phyloP scores from a whole-genome alignment of 2,797 vertebrate genomes.

The Sebastolobus altivelis region DNA sequence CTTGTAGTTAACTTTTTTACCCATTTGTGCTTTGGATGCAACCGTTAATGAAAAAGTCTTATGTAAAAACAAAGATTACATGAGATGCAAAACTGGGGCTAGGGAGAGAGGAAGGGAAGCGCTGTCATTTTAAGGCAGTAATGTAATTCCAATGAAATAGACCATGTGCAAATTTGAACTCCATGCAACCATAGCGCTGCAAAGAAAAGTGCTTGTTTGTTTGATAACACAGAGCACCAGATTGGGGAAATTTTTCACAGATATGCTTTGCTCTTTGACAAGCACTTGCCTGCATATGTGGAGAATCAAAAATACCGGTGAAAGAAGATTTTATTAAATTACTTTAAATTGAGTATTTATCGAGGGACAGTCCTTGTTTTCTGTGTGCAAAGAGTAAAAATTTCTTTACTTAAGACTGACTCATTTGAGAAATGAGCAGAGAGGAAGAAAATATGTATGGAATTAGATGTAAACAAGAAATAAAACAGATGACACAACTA shows the following conservation, averaged over 20 bases:
- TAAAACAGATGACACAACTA: background rate
- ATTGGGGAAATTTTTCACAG: background rate
- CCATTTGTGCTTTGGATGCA: background rate
- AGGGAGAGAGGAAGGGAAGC: background rate
- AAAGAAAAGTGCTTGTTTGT: too few relatives aligned
- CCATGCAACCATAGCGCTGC: too few relatives aligned
- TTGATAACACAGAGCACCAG: background rate
- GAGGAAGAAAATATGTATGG: background rate
- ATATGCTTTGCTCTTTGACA: background rate
- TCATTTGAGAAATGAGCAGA: too few relatives aligned
- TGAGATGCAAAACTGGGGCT: background rate
- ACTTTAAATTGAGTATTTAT: background rate
- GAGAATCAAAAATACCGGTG: background rate
- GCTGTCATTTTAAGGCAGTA: background rate
- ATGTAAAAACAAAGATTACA: background rate
- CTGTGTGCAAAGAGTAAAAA: background rate
- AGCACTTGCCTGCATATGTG: background rate
- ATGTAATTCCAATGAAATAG: background rate
- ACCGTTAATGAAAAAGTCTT: background rate
- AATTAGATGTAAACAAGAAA: background rate
- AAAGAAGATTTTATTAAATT: background rate
- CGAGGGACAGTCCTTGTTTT: background rate
- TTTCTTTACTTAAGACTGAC: background rate
- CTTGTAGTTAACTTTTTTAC: too few relatives aligned
- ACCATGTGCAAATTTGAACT: background rate